A percentile compares a stretch with the other conserved stretches of the same genome.
Conservation (phyloP, 1,140 invertebrate species). For the Psix sp. region DNA sequence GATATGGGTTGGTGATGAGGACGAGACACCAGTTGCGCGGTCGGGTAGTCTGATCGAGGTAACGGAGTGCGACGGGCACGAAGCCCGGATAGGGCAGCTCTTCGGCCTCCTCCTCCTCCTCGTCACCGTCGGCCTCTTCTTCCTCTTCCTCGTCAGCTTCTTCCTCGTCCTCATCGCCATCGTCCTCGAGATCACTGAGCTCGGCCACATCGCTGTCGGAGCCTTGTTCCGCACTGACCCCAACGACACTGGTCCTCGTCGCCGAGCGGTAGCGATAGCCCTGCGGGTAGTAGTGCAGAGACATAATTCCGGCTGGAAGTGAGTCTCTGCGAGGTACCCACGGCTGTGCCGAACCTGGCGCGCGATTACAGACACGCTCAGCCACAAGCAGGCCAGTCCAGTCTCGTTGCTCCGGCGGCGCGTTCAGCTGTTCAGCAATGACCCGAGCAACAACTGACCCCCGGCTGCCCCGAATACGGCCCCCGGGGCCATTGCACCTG, state of each 20-base stretch:
- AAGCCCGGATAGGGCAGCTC: conserved; percentile 93
- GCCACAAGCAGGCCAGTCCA: conserved; percentile 22
- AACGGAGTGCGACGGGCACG: conserved; percentile 87
- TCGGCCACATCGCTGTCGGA: conserved; percentile 75
- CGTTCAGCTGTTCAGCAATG: conserved; percentile 19
- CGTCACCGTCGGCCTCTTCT: conserved; percentile 50
- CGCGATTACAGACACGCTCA: background rate
- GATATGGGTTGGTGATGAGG: conserved; percentile 99
- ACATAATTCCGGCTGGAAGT: conserved; percentile 63
- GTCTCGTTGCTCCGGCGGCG: conserved; percentile 4
- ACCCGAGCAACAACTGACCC: conserved; percentile 13
- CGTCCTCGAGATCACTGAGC: conserved; percentile 75
- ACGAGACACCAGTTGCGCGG: conserved; percentile 94
- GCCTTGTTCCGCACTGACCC: conserved; percentile 63
- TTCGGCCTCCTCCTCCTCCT: conserved; percentile 78
- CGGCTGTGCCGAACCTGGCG: background rate
- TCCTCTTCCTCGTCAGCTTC: conserved; percentile 77
- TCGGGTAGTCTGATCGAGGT: conserved; percentile 90
- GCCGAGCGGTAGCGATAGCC: conserved; percentile 73
- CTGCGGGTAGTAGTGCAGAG: conserved; percentile 70
- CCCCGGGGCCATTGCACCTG: too few species aligned
- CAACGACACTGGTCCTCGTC: conserved; percentile 59
- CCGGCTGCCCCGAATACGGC: background rate
- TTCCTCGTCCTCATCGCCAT: conserved; percentile 80
- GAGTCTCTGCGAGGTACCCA: conserved; percentile 18